These are phyloP conservation scores for Scarus forsteni DNA, from an alignment of 2,797 vertebrate species.

Conservation along the genomic window DNA sequence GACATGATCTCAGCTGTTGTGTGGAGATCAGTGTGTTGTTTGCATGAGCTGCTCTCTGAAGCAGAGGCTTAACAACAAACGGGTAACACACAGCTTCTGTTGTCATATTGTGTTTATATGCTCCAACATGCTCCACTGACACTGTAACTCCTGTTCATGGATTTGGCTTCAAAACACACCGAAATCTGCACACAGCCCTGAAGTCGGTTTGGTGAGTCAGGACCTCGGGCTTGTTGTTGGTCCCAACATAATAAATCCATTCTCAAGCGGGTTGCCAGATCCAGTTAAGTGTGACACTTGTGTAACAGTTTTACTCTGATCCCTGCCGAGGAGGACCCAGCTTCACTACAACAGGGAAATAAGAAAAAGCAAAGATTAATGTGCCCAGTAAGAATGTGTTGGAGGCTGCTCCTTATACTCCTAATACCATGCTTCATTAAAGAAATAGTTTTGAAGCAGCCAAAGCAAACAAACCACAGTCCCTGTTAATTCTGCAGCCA, in stretches of 20 bases:
- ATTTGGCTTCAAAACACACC: slow-evolving; percentile 43
- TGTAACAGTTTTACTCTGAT: slow-evolving; percentile 57
- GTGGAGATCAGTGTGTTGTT: no score
- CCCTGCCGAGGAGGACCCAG: slow-evolving; percentile 6
- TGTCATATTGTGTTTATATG: no score
- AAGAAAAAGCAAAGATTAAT: slow-evolving; percentile 26
- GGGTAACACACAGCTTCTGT: no score
- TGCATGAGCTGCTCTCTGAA: no score
- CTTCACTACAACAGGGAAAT: slow-evolving; percentile 7
- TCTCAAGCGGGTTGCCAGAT: slow-evolving; percentile 43
- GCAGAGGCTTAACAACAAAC: no score
- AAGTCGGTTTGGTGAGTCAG: slow-evolving; percentile 41
- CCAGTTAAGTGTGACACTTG: slow-evolving; percentile 51
- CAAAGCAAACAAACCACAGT: background rate
- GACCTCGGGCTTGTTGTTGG: slow-evolving; percentile 34
- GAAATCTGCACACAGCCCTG: slow-evolving; percentile 13
- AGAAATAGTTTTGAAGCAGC: background rate
- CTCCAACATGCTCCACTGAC: background rate
- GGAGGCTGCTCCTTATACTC: background rate
- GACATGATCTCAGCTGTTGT: no score
- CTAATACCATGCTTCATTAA: background rate
- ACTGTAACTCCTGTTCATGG: slow-evolving; percentile 21
- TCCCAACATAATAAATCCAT: slow-evolving; percentile 44
- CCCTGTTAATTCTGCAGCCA: background rate
- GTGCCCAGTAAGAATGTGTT: background rate